These are phyloP conservation scores for Ginglymostoma cirratum DNA, from an alignment of 2,113 vertebrate genomes.

Conservation along the genomic window DNA sequence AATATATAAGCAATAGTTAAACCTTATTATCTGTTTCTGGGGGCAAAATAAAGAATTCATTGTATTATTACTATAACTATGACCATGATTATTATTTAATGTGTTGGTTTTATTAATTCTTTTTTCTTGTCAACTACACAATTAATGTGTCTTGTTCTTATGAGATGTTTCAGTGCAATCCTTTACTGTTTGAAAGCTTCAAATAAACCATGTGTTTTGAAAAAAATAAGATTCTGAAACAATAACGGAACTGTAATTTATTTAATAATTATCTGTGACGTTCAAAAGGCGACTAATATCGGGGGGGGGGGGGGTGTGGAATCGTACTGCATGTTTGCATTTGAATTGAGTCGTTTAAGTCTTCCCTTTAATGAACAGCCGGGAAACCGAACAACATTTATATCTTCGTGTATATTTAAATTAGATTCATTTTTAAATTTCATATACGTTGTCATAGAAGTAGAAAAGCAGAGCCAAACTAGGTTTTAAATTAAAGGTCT, in stretches of 20 bases:
- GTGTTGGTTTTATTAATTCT: too few species aligned
- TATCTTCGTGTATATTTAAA: neutral
- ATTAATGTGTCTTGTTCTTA: neutral
- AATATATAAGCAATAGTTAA: neutral
- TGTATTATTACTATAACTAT: too few species aligned
- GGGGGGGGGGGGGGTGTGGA: neutral
- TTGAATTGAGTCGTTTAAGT: neutral
- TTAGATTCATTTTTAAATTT: neutral
- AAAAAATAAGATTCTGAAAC: neutral
- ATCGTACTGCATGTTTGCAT: neutral
- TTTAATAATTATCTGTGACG: neutral
- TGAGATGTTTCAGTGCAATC: neutral
- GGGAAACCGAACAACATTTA: neutral
- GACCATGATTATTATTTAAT: too few species aligned
- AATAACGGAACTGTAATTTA: neutral
- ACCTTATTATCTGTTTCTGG: neutral
- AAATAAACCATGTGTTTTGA: neutral
- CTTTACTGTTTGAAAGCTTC: neutral
- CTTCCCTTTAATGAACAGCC: neutral
- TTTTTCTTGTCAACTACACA: too few species aligned
- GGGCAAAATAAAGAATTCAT: neutral
- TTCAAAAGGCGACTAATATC: neutral
- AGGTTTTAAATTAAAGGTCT: neutral
- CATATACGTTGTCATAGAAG: neutral
- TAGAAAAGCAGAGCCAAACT: neutral